Conservation (phyloP, 2,113 vertebrate species). For the Sapayoa aenigma region DNA sequence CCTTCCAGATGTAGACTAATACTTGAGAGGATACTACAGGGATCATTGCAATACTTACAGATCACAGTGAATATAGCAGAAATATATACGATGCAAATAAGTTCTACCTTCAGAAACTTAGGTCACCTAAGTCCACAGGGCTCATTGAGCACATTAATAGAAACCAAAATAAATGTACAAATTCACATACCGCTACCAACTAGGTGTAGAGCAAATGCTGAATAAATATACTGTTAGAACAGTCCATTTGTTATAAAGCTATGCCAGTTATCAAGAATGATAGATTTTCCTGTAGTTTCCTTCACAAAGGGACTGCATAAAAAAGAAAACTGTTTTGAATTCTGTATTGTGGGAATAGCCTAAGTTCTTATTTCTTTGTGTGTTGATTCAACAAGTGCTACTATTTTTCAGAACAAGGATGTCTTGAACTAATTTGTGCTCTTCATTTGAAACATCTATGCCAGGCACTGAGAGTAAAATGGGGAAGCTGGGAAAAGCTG, state of each 20-base stretch:
- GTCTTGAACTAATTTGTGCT: background rate
- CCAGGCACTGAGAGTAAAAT: background rate
- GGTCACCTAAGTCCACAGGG: background rate
- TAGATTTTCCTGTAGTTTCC: background rate
- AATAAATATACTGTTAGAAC: background rate
- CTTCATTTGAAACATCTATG: background rate
- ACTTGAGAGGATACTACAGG: background rate
- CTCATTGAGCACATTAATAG: background rate
- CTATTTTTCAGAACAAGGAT: background rate
- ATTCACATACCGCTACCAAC: background rate
- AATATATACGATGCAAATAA: background rate
- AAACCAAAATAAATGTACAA: background rate
- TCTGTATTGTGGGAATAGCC: background rate
- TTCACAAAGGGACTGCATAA: background rate
- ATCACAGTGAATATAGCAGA: background rate
- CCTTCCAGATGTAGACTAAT: background rate
- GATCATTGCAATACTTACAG: background rate
- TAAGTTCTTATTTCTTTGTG: background rate
- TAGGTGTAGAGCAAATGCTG: background rate
- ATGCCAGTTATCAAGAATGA: background rate
- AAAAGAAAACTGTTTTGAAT: background rate
- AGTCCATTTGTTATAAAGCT: background rate
- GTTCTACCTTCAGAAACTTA: background rate
- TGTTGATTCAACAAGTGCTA: background rate
- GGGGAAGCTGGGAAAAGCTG: background rate